phyloP scores from a whole-genome alignment of 2,888 invertebrate species.

The Dione juno region DNA sequence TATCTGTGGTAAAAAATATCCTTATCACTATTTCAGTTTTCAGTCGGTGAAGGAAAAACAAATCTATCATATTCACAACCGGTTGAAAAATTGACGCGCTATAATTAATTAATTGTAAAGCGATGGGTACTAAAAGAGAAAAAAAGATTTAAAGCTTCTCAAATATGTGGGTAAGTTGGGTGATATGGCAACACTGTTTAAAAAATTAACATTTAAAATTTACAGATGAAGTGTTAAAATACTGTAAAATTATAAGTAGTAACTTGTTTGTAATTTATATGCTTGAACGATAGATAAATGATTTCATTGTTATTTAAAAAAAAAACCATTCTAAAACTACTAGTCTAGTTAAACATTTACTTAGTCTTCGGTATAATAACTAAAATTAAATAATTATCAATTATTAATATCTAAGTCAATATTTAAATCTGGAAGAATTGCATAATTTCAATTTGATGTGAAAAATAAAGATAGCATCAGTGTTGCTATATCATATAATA shows the following conservation, averaged over 20 bases:
- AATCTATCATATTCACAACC: constrained; percentile 63
- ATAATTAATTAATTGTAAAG: constrained; percentile 38
- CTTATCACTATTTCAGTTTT: constrained; percentile 67
- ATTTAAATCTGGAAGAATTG: too few species aligned
- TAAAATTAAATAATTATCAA: too few species aligned
- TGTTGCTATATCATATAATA: constrained; percentile 39
- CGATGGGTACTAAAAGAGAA: neutral
- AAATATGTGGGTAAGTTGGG: constrained; percentile 3
- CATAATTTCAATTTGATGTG: neutral
- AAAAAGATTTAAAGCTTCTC: constrained; percentile 35
- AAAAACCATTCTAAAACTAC: too few species aligned
- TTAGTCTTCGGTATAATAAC: too few species aligned
- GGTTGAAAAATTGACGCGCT: constrained; percentile 61
- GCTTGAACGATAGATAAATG: too few species aligned
- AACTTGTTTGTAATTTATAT: too few species aligned
- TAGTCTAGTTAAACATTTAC: too few species aligned
- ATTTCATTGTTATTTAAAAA: too few species aligned
- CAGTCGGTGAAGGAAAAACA: constrained; percentile 59
- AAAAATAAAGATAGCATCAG: constrained; percentile 14
- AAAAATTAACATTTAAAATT: neutral
- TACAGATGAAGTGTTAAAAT: too few species aligned
- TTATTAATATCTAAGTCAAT: too few species aligned
- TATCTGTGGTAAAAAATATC: constrained; percentile 69
- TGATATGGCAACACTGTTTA: constrained; percentile 44
- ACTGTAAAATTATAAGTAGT: too few species aligned